These are phyloP conservation scores for Pycnonotus jocosus DNA, from an alignment of 2,113 vertebrate species.

Conservation along the genomic window DNA sequence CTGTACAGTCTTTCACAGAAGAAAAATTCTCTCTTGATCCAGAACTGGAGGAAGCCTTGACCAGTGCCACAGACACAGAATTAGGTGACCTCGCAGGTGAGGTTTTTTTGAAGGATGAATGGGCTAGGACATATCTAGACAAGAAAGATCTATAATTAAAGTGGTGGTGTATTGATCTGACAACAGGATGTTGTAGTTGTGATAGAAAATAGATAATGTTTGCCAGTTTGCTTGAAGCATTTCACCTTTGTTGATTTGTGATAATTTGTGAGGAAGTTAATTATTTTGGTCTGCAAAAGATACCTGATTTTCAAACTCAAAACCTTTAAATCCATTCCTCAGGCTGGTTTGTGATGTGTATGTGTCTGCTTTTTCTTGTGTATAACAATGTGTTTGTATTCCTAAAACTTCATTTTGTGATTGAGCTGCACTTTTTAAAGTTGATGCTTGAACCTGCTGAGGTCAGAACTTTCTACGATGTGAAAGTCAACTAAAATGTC, in stretches of 20 bases:
- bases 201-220: neutral
- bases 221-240: neutral
- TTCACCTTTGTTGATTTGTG: neutral
- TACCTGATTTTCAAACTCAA: neutral
- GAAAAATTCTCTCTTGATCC: constrained; percentile 91
- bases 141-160: neutral
- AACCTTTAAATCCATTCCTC: neutral
- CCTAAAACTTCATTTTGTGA: neutral
- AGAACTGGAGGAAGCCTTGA: constrained; percentile 95
- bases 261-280: neutral
- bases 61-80: constrained; percentile 91
- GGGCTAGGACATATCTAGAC: neutral
- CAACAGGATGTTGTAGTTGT: neutral
- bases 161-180: neutral
- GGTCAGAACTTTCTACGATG: neutral
- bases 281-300: neutral
- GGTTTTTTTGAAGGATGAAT: neutral
- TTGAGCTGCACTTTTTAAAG: neutral
- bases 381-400: neutral
- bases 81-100: constrained; percentile 94
- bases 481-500: neutral
- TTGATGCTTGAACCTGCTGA: neutral
- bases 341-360: neutral
- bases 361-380: neutral
- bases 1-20: constrained; percentile 78